phyloP scores from a whole-genome alignment of 2,888 invertebrate species.

The Heliothis peltigera region DNA sequence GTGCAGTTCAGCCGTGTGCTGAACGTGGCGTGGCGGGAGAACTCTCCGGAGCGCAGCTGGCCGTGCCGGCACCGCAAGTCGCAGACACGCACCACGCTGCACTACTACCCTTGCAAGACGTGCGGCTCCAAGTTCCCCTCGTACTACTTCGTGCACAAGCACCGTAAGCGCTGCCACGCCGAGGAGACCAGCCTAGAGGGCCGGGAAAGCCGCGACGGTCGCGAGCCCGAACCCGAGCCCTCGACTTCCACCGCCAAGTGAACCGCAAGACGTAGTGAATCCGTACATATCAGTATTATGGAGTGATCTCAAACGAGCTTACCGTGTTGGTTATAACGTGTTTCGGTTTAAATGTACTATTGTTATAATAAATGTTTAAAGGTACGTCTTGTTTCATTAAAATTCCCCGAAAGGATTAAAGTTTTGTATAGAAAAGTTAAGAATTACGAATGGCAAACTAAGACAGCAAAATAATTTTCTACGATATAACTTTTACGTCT shows the following conservation, averaged over 20 bases:
- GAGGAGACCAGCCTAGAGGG: conserved; percentile 82
- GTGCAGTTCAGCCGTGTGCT: conserved; percentile 95
- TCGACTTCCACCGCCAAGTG: conserved; percentile 67
- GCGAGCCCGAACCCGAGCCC: conserved; percentile 48
- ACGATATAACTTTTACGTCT: conserved; percentile 12
- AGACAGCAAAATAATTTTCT: conserved; percentile 10
- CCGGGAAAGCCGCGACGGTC: background rate
- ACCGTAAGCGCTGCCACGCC: conserved; percentile 95
- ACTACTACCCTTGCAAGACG: conserved; percentile 98
- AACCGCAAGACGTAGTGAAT: conserved; percentile 65
- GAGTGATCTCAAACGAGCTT: conserved; percentile 73
- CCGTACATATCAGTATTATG: conserved; percentile 74
- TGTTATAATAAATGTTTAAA: conserved; percentile 67
- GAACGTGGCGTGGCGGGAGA: conserved; percentile 93
- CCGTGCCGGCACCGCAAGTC: conserved; percentile 96
- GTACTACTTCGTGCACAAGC: conserved; percentile 98
- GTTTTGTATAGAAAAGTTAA: conserved; percentile 64
- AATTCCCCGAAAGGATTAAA: background rate
- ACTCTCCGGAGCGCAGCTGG: conserved; percentile 92
- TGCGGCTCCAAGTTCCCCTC: conserved; percentile 98
- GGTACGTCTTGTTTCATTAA: conserved; percentile 55
- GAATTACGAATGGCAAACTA: conserved; percentile 10
- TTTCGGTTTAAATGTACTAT: conserved; percentile 64
- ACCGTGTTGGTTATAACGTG: conserved; percentile 63
- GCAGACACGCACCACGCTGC: conserved; percentile 92